Conservation (phyloP, 2,113 vertebrate genomes). For the Poecilia latipinna region DNA sequence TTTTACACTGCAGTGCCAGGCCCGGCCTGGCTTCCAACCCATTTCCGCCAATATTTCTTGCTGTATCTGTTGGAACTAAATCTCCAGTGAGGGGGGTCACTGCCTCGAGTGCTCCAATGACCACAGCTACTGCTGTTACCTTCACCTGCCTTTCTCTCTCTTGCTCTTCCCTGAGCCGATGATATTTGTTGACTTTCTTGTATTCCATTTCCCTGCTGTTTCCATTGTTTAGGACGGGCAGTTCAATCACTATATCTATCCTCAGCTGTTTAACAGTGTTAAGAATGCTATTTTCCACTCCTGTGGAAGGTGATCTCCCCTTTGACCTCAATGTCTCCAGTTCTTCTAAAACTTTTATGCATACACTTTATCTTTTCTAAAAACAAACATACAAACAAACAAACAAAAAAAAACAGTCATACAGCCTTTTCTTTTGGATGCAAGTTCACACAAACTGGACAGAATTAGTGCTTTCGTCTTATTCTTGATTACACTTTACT, state of each 20-base stretch:
- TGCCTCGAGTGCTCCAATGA: too few species aligned
- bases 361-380: background rate
- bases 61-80: too few species aligned
- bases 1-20: too few species aligned
- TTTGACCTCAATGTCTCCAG: background rate
- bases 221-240: background rate
- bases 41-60: too few species aligned
- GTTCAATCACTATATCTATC: background rate
- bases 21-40: too few species aligned
- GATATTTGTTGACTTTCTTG: background rate
- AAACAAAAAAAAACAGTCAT: too few species aligned
- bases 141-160: too few species aligned
- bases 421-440: too few species aligned
- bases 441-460: background rate
- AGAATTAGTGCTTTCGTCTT: background rate
- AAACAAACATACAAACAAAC: background rate
- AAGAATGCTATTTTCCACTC: background rate
- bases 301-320: background rate
- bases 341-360: background rate
- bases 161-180: too few species aligned
- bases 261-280: background rate
- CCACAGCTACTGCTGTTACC: too few species aligned
- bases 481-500: background rate
- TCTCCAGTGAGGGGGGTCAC: too few species aligned
- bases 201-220: background rate